Base-by-base conservation (phyloP, 2,888 invertebrate species). In the Lasioglossum morio region DNA sequence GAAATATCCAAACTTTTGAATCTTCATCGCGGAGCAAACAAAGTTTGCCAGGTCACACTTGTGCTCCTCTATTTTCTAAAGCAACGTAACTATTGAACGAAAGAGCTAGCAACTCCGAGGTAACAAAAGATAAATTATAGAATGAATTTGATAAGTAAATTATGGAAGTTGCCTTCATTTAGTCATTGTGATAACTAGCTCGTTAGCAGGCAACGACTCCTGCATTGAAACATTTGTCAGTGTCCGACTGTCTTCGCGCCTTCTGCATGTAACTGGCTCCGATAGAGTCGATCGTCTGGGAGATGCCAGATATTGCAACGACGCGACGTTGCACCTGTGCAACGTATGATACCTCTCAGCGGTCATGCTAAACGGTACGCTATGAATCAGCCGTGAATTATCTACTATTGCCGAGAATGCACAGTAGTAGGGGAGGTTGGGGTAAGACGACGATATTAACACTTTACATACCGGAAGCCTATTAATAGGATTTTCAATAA, bases 281-380 rank as follows among this genome's bases (percentile, higher is more conserved):
- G 27, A 10, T 8, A 69, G 8, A 34, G 48, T 19, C n/a, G 4
- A 63, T 75, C 73, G 77, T 73, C 76, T 77, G 79, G 60, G 73
- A 69, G 79, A 76, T 34, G 75, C 30, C 79, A 66, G 75, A 63
- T 72, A 57, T 79, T 70, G 84, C 81, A 60, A 66, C 48, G 19
- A 48, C 19, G 48, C 81, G 34, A 34, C 48, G 5, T n/a, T n/a
- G n/a, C n/a, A n/a, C n/a, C n/a, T n/a, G n/a, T n/a, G n/a, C n/a
- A n/a, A n/a, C n/a, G n/a, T n/a, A n/a, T n/a, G n/a, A n/a, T n/a
- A n/a, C n/a, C n/a, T n/a, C n/a, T n/a, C n/a, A n/a, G n/a, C n/a
- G n/a, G n/a, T n/a, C n/a, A n/a, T n/a, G n/a, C n/a, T n/a, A n/a
- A n/a, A n/a, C n/a, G n/a, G n/a, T n/a, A n/a, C n/a, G n/a, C n/a